These are phyloP conservation scores for Danionella dracula DNA, from an alignment of 2,797 vertebrate species.

Conservation along the genomic window DNA sequence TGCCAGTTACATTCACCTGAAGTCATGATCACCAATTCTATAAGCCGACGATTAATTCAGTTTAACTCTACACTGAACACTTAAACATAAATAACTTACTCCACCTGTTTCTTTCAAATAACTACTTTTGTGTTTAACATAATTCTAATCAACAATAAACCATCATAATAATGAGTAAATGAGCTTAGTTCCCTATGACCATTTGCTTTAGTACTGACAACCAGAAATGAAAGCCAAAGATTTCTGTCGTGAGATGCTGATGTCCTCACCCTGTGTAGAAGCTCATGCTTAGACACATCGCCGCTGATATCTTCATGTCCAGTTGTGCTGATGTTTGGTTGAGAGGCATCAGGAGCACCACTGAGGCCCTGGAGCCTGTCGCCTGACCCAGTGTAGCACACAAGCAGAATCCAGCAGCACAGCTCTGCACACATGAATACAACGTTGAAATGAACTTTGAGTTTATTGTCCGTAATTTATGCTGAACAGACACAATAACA, in stretches of 20 bases:
- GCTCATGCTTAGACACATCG: conserved; percentile 81
- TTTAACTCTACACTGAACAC: no score
- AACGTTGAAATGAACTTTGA: background rate
- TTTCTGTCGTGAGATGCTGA: background rate
- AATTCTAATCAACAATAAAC: no score
- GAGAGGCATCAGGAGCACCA: conserved; percentile 89
- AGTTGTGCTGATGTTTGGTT: conserved; percentile 82
- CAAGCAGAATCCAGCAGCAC: conserved; percentile 70
- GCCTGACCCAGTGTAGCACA: conserved; percentile 77
- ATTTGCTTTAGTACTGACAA: no score
- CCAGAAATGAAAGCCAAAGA: no score
- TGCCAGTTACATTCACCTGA: background rate
- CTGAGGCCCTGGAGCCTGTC: conserved; percentile 83
- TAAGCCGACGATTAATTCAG: no score
- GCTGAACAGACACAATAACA: background rate
- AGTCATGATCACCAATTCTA: no score
- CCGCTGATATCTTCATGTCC: conserved; percentile 75
- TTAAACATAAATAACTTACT: no score
- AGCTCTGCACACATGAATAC: conserved; percentile 65
- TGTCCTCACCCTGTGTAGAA: conserved; percentile 74
- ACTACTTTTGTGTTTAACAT: no score
- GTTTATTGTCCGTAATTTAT: background rate
- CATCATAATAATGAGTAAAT: no score
- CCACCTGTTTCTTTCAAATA: no score
- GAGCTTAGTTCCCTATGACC: no score